Percentiles rank a stretch among this genome's conserved stretches.
phyloP scores from a whole-genome alignment of 1,140 invertebrate genomes.

The Drusus annulatus region DNA sequence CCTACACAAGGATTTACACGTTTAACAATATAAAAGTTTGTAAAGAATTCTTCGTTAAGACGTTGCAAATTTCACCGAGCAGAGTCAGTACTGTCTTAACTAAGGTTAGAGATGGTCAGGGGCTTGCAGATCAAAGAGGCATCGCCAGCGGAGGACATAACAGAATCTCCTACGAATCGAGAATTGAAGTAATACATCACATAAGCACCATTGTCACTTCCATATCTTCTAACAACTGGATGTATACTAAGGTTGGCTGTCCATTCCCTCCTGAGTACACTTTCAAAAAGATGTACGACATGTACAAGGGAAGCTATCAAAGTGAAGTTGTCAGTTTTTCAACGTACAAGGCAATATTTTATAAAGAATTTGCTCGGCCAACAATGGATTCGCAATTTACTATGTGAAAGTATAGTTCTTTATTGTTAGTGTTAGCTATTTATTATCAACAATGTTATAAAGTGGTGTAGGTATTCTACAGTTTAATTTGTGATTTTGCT shows the following conservation, averaged over 20 bases:
- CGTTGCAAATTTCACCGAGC: conserved; percentile 16
- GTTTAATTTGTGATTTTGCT: too few species aligned
- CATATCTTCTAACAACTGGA: background rate
- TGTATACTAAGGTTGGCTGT: background rate
- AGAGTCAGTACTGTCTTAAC: conserved; percentile 21
- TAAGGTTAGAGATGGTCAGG: conserved; percentile 1
- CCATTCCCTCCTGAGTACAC: conserved; percentile 3
- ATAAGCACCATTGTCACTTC: conserved; percentile 3
- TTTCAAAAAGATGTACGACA: conserved; percentile 8
- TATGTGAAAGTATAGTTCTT: too few species aligned
- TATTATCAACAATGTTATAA: too few species aligned
- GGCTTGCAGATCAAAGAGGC: conserved; percentile 4
- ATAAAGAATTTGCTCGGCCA: background rate
- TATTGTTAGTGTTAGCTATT: too few species aligned
- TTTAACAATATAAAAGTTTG: background rate
- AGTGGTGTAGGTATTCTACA: too few species aligned
- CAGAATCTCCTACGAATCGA: conserved; percentile 1
- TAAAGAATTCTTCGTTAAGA: conserved; percentile 13
- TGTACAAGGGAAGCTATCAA: conserved; percentile 2
- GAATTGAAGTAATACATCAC: conserved; percentile 5
- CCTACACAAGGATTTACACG: conserved; percentile 10
- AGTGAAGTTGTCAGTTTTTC: conserved; percentile 30
- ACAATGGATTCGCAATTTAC: too few species aligned
- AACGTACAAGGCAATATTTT: conserved; percentile 8
- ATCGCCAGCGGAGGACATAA: conserved; percentile 4